phyloP scores from a whole-genome alignment of 2,797 vertebrate genomes.

The Sebastes jordani region DNA sequence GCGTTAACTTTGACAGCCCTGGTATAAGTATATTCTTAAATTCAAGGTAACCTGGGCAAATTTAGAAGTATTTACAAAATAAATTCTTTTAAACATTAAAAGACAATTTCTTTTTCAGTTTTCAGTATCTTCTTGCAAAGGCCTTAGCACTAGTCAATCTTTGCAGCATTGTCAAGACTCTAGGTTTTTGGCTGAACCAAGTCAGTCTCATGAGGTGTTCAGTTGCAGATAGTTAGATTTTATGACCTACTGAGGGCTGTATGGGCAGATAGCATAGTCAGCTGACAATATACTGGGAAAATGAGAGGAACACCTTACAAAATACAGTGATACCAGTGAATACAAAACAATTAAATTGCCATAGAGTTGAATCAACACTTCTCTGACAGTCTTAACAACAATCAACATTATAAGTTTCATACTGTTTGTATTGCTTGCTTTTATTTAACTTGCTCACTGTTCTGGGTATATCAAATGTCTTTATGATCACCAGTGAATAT shows the following conservation, averaged over 20 bases:
- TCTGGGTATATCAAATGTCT: conserved; percentile 32
- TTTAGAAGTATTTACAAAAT: background rate
- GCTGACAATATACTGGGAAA: background rate
- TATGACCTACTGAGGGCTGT: background rate
- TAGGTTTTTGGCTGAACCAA: background rate
- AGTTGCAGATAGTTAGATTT: background rate
- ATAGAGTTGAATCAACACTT: background rate
- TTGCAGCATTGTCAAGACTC: background rate
- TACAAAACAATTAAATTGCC: background rate
- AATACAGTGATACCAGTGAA: background rate
- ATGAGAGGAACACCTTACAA: background rate
- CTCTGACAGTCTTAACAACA: background rate
- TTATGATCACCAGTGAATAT: conserved; percentile 44
- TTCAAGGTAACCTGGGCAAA: background rate
- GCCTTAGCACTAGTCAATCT: background rate
- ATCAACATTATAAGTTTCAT: background rate
- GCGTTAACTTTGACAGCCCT: too few relatives aligned
- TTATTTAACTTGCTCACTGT: background rate
- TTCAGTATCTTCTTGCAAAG: background rate
- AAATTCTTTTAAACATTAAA: background rate
- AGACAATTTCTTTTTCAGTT: background rate
- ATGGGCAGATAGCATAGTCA: background rate
- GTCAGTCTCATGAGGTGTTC: background rate
- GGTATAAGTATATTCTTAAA: background rate
- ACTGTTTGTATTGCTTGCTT: conserved; percentile 8